phyloP scores from a whole-genome alignment of 30 jellyfish, hydroid and myxozoan species.

The Rhopilema esculentum region DNA sequence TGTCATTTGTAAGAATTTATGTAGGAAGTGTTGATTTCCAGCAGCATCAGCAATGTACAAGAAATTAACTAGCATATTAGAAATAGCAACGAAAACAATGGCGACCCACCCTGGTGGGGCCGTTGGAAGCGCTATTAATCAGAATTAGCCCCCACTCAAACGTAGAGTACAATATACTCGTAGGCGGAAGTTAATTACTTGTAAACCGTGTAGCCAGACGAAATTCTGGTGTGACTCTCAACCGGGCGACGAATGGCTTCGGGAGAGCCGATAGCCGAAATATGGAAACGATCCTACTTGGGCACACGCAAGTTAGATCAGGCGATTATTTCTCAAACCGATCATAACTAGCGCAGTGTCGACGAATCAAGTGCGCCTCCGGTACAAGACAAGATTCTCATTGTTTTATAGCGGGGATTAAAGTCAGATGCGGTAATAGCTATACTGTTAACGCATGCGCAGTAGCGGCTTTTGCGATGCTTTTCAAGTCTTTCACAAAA shows the following conservation, averaged over 20 bases:
- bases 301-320: conserved; percentile 74
- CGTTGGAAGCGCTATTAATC: conserved; percentile 78
- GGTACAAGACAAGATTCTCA: background rate
- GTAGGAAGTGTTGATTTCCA: too few relatives aligned
- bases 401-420: background rate
- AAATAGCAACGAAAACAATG: too few relatives aligned
- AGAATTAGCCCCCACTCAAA: conserved; percentile 76
- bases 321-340: conserved; percentile 82
- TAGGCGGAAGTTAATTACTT: conserved; percentile 55
- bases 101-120: conserved; percentile 58
- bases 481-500: too few relatives aligned
- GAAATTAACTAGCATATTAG: too few relatives aligned
- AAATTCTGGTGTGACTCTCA: conserved; percentile 49
- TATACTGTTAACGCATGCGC: background rate
- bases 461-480: too few relatives aligned
- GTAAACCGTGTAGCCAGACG: conserved; percentile 68
- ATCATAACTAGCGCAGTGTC: conserved; percentile 78
- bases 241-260: conserved; percentile 77
- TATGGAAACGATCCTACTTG: conserved; percentile 75
- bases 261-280: conserved; percentile 70
- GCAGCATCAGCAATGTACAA: too few relatives aligned
- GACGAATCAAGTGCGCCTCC: conserved; percentile 80
- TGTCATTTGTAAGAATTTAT: too few relatives aligned
- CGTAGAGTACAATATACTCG: conserved; percentile 63
- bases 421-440: background rate